Evolutionary conservation across 1,140 invertebrate genomes (phyloP), one percentile per base, ranked within the genome.

Genomic region (Apis florea): DNA sequence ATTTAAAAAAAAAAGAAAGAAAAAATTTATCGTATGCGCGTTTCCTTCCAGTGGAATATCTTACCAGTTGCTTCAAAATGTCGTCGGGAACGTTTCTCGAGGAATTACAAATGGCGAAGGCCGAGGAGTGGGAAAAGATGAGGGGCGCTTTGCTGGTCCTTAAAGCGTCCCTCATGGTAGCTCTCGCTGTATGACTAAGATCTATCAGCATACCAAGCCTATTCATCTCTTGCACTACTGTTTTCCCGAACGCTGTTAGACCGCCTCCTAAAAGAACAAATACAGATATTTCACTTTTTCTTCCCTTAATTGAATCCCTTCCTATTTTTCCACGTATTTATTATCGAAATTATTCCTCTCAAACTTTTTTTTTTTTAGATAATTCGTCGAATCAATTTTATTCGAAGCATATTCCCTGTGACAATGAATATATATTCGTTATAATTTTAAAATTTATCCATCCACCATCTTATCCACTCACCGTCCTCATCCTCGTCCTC

Each of bases 191-290:
- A 90, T 98, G 98, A 24, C 97, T 97, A 84, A 98, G 94, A 92
- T 98, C 98, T 61, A 98, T 96, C 92, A 98, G 92, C 97, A 98
- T 98, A 13, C 98, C 98, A 64, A 97, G 94, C 51, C 97, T 95
- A 94, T 97, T 97, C 96, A 97, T 97, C 94, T 97, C 97, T 77
- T 95, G 94, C 54, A 97, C 96, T 73, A 97, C 96, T 87, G 96
- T 95, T 95, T 97, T 92, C 17, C 93, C 93, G 72, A 93, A 93
- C 67, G 78, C 83, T 13, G 91, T 92, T 63, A 93, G 81, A n/a
- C 93, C 93, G 26, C 92, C 92, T 8, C 90, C 93, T 93, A n/a
- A n/a, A n/a, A 69, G 19, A 87, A 79, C 40, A 89, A 63, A 72
- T 54, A 31, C n/a, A n/a, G 31, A 15, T 2, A 51, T 59, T 54